Evolutionary conservation across 1,140 invertebrate genomes (phyloP).

Genomic region (Sitobion miscanthi): DNA sequence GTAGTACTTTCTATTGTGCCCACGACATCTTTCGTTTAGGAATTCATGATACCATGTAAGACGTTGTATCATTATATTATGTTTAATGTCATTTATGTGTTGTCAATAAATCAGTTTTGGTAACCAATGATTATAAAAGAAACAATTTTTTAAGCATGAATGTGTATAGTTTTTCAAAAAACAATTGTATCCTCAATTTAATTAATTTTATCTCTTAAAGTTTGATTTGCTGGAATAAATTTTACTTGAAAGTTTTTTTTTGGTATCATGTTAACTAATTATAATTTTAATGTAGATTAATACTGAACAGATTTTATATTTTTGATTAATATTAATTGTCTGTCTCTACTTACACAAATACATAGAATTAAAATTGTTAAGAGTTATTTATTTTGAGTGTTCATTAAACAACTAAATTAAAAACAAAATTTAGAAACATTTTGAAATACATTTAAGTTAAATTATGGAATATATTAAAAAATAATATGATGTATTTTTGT

Average conservation of each 20-base stretch:
- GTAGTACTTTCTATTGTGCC: slow-evolving; percentile 84
- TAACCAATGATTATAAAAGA: slow-evolving; percentile 23
- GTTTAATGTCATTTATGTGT: slow-evolving; percentile 22
- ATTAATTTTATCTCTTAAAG: slow-evolving; percentile 21
- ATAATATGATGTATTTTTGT: neutral
- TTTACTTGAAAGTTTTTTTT: slow-evolving; percentile 36
- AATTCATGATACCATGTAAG: slow-evolving; percentile 81
- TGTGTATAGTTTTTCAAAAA: slow-evolving; percentile 28
- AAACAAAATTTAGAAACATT: slow-evolving; percentile 18
- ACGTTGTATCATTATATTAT: neutral
- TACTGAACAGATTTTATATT: slow-evolving; percentile 12
- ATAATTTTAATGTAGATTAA: slow-evolving; percentile 33
- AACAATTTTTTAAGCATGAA: slow-evolving; percentile 6
- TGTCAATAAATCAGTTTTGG: slow-evolving; percentile 28
- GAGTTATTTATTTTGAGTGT: neutral
- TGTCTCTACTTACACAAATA: neutral
- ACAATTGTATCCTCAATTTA: slow-evolving; percentile 23
- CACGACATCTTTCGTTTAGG: slow-evolving; percentile 92
- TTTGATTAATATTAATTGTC: slow-evolving; percentile 2
- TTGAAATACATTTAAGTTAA: slow-evolving; percentile 20
- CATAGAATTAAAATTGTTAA: neutral
- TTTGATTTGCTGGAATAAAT: neutral
- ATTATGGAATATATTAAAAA: neutral
- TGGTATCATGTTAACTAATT: slow-evolving; percentile 46
- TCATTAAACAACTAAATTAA: neutral